A percentile compares a stretch with the other conserved stretches of the same genome.
These are phyloP conservation scores for Agrotis clavis DNA, from an alignment of 2,888 invertebrate genomes.

Conservation along the genomic window DNA sequence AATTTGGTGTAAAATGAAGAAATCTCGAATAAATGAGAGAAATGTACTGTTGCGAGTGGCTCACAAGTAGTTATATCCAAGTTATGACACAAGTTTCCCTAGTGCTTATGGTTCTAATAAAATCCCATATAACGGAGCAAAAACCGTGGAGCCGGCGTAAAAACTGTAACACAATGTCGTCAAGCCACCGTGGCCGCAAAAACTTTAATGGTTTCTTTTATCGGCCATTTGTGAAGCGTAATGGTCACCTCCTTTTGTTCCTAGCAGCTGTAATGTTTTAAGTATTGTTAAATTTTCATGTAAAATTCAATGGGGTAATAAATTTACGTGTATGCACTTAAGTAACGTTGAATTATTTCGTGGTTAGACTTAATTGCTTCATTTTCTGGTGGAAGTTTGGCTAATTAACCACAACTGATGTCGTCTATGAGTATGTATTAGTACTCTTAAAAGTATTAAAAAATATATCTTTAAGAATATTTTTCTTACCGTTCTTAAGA, in stretches of 20 bases:
- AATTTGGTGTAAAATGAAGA: constrained; percentile 26
- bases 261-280: constrained; percentile 76
- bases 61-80: constrained; percentile 39
- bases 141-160: constrained; percentile 67
- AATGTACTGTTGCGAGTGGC: constrained; percentile 23
- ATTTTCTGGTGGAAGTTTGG: constrained; percentile 1
- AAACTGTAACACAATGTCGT: constrained; percentile 77
- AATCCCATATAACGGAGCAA: constrained; percentile 67
- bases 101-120: constrained; percentile 65
- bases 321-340: constrained; percentile 47
- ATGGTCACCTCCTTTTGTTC: constrained; percentile 77
- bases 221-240: constrained; percentile 79
- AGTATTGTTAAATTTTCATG: constrained; percentile 66
- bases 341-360: constrained; percentile 25
- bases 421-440: neutral
- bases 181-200: constrained; percentile 76
- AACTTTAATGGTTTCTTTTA: constrained; percentile 85
- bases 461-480: neutral
- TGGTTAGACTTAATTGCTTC: constrained; percentile 15
- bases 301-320: constrained; percentile 52
- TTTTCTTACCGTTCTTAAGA: neutral
- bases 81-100: constrained; percentile 61
- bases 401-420: neutral
- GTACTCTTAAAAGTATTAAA: neutral
- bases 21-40: constrained; percentile 17